phyloP scores from a whole-genome alignment of 2,888 invertebrate genomes.

The Tanypteryx hageni region DNA sequence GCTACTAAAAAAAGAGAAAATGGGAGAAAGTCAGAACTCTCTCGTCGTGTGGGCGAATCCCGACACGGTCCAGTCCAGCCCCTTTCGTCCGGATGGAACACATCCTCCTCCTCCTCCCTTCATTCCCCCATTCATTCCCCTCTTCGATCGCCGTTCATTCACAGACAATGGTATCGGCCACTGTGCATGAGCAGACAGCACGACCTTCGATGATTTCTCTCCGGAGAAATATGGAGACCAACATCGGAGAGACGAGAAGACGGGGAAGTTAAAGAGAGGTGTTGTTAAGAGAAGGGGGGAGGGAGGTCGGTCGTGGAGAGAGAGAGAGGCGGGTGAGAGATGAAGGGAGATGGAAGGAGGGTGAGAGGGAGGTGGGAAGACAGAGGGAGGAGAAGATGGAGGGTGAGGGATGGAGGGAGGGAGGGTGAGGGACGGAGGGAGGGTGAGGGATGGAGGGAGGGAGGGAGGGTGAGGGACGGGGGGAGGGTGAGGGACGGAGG shows the following conservation, averaged over 20 bases:
- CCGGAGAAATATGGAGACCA: not conserved
- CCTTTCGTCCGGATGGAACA: no score
- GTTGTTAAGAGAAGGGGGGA: not conserved
- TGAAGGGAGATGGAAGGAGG: no score
- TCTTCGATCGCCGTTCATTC: not conserved
- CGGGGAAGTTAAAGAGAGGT: not conserved
- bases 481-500: no score
- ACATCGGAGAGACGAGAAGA: no score
- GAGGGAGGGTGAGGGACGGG: not conserved
- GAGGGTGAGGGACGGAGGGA: not conserved
- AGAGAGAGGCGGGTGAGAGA: no score
- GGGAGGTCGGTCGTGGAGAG: no score
- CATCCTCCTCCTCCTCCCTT: no score
- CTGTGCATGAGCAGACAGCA: conserved; percentile 6
- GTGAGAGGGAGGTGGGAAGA: no score
- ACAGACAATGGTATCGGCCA: not conserved
- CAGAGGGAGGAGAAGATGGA: not conserved
- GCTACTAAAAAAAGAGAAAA: not conserved
- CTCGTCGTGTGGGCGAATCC: not conserved
- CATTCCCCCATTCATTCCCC: not conserved
- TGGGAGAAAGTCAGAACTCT: not conserved
- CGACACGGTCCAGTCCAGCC: not conserved
- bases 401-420: no score
- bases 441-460: no score
- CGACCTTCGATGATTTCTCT: not conserved